These are phyloP conservation scores for Alviniconcha strummeri DNA, from an alignment of 2,888 invertebrate species.

Conservation along the genomic window DNA sequence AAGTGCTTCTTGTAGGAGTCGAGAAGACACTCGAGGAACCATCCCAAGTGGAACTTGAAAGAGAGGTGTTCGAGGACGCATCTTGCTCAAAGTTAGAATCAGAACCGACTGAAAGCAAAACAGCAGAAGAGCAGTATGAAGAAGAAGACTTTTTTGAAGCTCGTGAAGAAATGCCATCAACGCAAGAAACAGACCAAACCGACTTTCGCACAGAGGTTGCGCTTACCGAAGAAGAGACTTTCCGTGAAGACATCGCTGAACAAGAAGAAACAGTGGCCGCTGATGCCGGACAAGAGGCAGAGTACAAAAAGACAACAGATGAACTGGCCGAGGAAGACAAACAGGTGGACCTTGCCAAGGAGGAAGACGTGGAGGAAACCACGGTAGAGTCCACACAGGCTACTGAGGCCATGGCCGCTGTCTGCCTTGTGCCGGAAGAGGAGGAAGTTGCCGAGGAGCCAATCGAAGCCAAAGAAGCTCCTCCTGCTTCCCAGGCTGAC, in stretches of 20 bases:
- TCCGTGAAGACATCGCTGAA: neutral
- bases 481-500: neutral
- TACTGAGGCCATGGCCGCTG: neutral
- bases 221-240: neutral
- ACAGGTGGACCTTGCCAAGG: constrained; percentile 5
- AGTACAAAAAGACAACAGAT: neutral
- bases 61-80: neutral
- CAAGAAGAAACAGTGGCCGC: neutral
- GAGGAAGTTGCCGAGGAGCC: constrained; percentile 33
- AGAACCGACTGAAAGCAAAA: neutral
- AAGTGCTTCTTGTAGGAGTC: neutral
- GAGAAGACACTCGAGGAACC: neutral
- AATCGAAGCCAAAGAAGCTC: constrained; percentile 9
- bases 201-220: neutral
- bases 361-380: neutral
- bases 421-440: constrained; percentile 32
- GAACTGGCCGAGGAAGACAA: neutral
- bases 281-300: constrained; percentile 1
- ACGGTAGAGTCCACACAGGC: no score
- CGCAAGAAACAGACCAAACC: neutral
- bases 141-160: constrained; percentile 15
- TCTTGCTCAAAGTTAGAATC: neutral
- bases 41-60: neutral
- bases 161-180: constrained; percentile 5
- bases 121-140: neutral